These are phyloP conservation scores for Hedychridium roseum DNA, from an alignment of 2,888 invertebrate genomes.

Conservation along the genomic window DNA sequence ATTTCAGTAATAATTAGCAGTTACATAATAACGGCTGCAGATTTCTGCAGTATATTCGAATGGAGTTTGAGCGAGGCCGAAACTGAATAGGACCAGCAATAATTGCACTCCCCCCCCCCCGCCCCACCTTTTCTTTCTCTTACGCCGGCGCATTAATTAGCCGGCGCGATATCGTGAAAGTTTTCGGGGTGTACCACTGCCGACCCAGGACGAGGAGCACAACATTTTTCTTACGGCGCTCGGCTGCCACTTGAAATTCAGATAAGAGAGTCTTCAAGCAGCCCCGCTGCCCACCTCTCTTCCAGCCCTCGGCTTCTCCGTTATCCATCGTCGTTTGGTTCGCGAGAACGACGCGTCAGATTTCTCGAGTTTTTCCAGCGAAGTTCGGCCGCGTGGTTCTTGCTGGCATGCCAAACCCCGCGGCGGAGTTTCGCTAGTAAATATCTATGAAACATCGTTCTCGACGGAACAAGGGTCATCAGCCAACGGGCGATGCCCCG, in stretches of 20 bases:
- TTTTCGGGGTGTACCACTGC: constrained; percentile 33
- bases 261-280: constrained; percentile 32
- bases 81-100: constrained; percentile 42
- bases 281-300: constrained; percentile 9
- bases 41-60: too few species aligned
- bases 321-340: constrained; percentile 18
- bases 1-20: too few species aligned
- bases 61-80: too few species aligned
- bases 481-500: constrained; percentile 2
- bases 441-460: constrained; percentile 24
- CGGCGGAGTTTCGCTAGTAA: constrained; percentile 18
- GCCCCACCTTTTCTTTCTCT: too few species aligned
- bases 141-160: constrained; percentile 49
- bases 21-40: too few species aligned
- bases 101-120: too few species aligned
- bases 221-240: constrained; percentile 38
- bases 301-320: constrained; percentile 2
- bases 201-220: constrained; percentile 15
- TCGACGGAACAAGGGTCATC: not conserved
- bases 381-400: constrained; percentile 21
- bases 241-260: constrained; percentile 33
- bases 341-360: constrained; percentile 10
- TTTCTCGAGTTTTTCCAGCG: constrained; percentile 19
- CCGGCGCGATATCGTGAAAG: constrained; percentile 43
- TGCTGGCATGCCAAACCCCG: constrained; percentile 16